Percentiles rank a stretch among this genome's conserved stretches.
phyloP scores from a whole-genome alignment of 2,888 invertebrate genomes.

The Xestia rhomboidea region DNA sequence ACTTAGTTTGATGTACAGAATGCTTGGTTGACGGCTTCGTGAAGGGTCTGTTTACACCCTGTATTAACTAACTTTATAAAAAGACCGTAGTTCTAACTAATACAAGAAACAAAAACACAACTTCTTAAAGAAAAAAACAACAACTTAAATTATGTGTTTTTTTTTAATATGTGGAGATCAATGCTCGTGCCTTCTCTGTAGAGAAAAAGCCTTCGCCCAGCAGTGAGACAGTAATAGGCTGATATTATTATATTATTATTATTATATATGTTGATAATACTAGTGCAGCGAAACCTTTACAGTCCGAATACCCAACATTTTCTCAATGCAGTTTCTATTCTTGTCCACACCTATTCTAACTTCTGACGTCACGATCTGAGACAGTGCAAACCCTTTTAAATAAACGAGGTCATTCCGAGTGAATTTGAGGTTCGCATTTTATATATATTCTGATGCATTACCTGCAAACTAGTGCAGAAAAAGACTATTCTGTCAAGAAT shows the following conservation, averaged over 20 bases:
- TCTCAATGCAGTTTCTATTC: constrained; percentile 20
- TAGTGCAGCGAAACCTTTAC: not conserved
- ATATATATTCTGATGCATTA: constrained; percentile 3
- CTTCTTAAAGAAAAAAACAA: not conserved
- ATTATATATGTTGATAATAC: no score
- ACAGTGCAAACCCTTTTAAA: constrained; percentile 32
- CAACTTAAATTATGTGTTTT: no score
- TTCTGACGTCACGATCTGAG: constrained; percentile 26
- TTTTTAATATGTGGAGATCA: no score
- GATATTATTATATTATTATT: no score
- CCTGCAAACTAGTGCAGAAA: not conserved
- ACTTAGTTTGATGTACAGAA: no score
- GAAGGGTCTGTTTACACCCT: no score
- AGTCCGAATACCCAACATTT: not conserved
- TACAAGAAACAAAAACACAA: not conserved
- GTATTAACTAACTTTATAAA: no score
- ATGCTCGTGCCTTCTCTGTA: no score
- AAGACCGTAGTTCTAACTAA: no score
- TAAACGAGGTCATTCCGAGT: constrained; percentile 22
- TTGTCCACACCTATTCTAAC: not conserved
- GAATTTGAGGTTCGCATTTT: not conserved
- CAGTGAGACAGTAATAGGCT: no score
- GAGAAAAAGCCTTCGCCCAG: no score
- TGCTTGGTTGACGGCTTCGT: no score
- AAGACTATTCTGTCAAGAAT: not conserved